Base-by-base conservation (phyloP, 2,888 invertebrate genomes). In the Erannis defoliaria region DNA sequence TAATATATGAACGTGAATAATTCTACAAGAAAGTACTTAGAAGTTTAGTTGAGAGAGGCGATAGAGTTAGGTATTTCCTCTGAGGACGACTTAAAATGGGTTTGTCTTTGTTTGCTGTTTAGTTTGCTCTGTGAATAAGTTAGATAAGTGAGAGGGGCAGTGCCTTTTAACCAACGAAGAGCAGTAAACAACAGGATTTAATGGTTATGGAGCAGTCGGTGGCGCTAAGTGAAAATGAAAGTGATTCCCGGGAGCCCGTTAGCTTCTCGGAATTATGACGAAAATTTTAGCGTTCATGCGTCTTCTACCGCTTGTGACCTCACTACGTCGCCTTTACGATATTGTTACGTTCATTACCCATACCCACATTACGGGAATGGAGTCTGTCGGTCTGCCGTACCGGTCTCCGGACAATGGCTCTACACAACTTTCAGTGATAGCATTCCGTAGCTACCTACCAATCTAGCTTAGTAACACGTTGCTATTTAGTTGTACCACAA, bases 161-260 rank as follows among this genome's bases (percentile, higher is more conserved):
- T 70, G 73, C 66, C 72, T 73, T 70, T 72, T 75, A 78, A 76
- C 78, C 68, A 67, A 65, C 73, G 74, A 79, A 75, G 68, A 74
- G 83, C 75, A 79, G 83, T 89, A 86, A 89, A 89, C 85, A 85
- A 82, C 77, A 73, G 80, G 80, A 84, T 85, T 84, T 88, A 88
- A 90, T 85, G 86, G 82, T 86, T 85, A 88, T 86, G 80, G 77
- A 81, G 82, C 80, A 81, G 85, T 86, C 82, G 78, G 82, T 81
- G 80, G 82, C 76, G 79, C 81, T 88, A 85, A 88, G 89, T 88
- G 89, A 88, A 88, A 89, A 87, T 86, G 84, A 88, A 88, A 89
- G 85, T 85, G 82, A 86, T 85, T 86, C 84, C 77, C 82, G 69
- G 62, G 84, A 80, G 85, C 65, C 81, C 76, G 81, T 84, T 86